Evolutionary conservation across 1,140 invertebrate genomes (phyloP), one percentile per base, ranked within the genome.

Genomic region (Drosophila guanche): DNA sequence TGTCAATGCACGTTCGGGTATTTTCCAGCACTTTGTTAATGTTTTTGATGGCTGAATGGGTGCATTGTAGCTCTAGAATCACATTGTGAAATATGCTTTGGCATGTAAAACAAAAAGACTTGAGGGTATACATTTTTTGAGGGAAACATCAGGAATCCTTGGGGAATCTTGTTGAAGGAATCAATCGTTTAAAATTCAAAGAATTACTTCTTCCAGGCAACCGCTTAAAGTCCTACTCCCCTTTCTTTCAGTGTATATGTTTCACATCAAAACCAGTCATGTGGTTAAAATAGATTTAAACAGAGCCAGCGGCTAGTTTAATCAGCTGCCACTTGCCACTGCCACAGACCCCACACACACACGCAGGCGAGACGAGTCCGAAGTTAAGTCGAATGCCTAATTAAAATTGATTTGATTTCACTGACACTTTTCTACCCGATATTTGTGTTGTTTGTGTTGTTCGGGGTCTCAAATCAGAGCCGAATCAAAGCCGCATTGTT

Each of bases 361-460:
- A 20, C 1, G 16, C 16, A 20, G 16, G 16, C 16, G 54, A 79
- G 40, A 46, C 40, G 70, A 81, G 16, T 52, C 43, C 54, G 41
- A 58, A 51, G 58, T 73, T 60, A 62, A 69, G 52, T 47, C 75
- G 76, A 79, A 73, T 75, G 77, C 83, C 83, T 88, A 88, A 88
- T 88, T 88, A 88, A 88, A 88, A 88, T 88, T 88, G 83, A 88
- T 88, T 88, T 88, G 83, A 88, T 88, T 88, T 88, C 78, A 70
- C 83, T 88, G 83, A 88, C 83, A 88, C 83, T 89, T 86, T 85
- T 86, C 65, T 58, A 65, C 53, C 52, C 54, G 65, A 52, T 50
- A 43, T 52, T 60, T 43, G 58, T 53, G 33, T 12, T 33, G 29
- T 12, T 37, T 1, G 7, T 58, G 25, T 47, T 33, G 50, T 42